These are phyloP conservation scores for Sebastes matsubarae DNA, from an alignment of 2,797 vertebrate genomes.

Conservation along the genomic window DNA sequence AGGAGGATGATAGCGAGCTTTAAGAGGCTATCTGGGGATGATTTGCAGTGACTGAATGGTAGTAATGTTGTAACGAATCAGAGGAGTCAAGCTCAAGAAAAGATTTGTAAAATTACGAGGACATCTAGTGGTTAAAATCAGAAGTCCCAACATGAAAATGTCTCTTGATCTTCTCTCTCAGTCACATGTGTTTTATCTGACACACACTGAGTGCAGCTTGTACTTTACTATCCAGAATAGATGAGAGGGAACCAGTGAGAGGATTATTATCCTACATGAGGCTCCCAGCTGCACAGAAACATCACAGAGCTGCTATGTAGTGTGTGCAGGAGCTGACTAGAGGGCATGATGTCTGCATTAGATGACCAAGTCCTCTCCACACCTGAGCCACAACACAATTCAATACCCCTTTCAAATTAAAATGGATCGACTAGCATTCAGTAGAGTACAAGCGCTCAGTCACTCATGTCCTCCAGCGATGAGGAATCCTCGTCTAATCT, in stretches of 20 bases:
- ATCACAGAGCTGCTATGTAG: constrained; percentile 25
- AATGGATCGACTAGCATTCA: constrained; percentile 35
- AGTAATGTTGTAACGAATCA: not conserved
- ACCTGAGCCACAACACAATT: constrained; percentile 57
- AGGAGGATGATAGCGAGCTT: not conserved
- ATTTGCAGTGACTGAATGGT: not conserved
- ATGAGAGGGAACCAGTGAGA: not conserved
- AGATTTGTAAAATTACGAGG: constrained; percentile 62
- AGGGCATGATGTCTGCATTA: constrained; percentile 40
- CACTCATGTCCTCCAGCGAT: constrained; percentile 16
- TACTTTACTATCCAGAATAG: not conserved
- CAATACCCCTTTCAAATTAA: constrained; percentile 42
- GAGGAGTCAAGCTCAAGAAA: not conserved
- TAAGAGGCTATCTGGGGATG: not conserved
- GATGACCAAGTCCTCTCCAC: constrained; percentile 36
- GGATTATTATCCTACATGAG: constrained; percentile 12
- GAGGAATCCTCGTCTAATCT: constrained; percentile 31
- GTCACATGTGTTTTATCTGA: not conserved
- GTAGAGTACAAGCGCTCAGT: constrained; percentile 8
- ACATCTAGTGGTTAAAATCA: constrained; percentile 78
- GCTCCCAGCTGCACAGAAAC: constrained; percentile 33
- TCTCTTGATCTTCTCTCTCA: not conserved
- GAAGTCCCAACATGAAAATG: not conserved
- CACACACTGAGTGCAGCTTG: not conserved
- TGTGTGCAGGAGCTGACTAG: constrained; percentile 25